These are phyloP conservation scores for Melipona quadrifasciata DNA, from an alignment of 1,140 invertebrate genomes.

Conservation along the genomic window DNA sequence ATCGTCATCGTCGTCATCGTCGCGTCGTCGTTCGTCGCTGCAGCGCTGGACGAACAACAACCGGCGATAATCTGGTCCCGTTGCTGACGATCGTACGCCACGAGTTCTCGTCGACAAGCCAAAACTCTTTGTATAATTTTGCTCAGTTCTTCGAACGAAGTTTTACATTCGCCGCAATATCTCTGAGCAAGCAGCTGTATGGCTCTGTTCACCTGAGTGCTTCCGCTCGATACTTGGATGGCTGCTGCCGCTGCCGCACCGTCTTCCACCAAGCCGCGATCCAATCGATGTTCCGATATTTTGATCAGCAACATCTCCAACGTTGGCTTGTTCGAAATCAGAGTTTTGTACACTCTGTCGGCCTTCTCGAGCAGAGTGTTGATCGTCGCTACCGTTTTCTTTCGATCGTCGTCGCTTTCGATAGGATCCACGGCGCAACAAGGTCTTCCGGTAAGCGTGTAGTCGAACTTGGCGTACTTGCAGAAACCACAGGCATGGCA, in stretches of 20 bases:
- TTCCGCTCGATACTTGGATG: slow-evolving; percentile 80
- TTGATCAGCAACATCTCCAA: slow-evolving; percentile 92
- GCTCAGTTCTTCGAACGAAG: slow-evolving; percentile 96
- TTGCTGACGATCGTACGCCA: slow-evolving; percentile 95
- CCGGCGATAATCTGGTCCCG: slow-evolving; percentile 74
- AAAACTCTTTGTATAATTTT: slow-evolving; percentile 97
- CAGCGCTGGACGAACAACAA: not conserved
- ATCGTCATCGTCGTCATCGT: not conserved
- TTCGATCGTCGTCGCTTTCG: slow-evolving; percentile 97
- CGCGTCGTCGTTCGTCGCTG: not conserved
- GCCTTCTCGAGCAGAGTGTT: slow-evolving; percentile 96
- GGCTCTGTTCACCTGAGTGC: slow-evolving; percentile 90
- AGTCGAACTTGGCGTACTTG: slow-evolving; percentile 99
- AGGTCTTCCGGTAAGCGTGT: slow-evolving; percentile 92
- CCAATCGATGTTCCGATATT: slow-evolving; percentile 89
- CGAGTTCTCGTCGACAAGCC: slow-evolving; percentile 94
- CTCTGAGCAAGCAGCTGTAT: slow-evolving; percentile 94
- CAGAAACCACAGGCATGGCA: slow-evolving; percentile 99
- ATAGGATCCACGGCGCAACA: slow-evolving; percentile 98
- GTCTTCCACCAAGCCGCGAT: slow-evolving; percentile 84
- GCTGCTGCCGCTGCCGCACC: slow-evolving; percentile 50
- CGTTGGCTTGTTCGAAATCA: slow-evolving; percentile 93
- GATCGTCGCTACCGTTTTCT: slow-evolving; percentile 95
- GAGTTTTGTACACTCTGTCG: slow-evolving; percentile 95
- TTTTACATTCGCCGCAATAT: slow-evolving; percentile 97